Evolutionary conservation across 2,888 invertebrate species (phyloP).

Genomic region (Ptycholaimellus sp.): DNA sequence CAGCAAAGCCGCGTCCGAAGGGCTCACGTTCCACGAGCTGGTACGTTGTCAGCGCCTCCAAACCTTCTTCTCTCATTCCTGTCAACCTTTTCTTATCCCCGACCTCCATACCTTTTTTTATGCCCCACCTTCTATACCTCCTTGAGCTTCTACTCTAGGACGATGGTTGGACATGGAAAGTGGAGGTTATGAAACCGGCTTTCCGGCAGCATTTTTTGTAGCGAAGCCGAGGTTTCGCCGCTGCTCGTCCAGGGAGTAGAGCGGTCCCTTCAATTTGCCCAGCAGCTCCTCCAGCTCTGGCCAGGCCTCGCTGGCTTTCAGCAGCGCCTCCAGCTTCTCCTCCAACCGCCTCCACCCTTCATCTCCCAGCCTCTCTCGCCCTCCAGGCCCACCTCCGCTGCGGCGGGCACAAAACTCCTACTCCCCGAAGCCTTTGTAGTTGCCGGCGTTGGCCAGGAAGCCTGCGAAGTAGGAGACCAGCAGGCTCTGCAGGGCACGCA

Average conservation of each 20-base stretch:
- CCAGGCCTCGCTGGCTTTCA: no score
- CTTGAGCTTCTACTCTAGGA: no score
- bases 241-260: slow-evolving; percentile 42
- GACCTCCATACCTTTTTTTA: neutral
- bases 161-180: no score
- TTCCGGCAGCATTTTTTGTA: neutral
- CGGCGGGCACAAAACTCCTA: slow-evolving; percentile 67
- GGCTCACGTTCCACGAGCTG: slow-evolving; percentile 65
- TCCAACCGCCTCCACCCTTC: no score
- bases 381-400: slow-evolving; percentile 41
- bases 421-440: slow-evolving; percentile 94
- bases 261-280: no score
- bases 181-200: neutral
- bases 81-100: slow-evolving; percentile 9
- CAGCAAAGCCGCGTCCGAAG: slow-evolving; percentile 49
- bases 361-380: no score
- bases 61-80: slow-evolving; percentile 11
- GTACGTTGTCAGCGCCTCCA: slow-evolving; percentile 44
- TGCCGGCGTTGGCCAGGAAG: slow-evolving; percentile 47
- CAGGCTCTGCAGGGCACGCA: no score
- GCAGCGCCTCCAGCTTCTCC: no score
- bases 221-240: slow-evolving; percentile 2
- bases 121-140: no score
- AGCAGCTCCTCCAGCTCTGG: no score
- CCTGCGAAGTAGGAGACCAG: slow-evolving; percentile 63